These are phyloP conservation scores for Pontoporia blainvillei DNA, from an alignment of 2,113 vertebrate genomes.

Conservation along the genomic window DNA sequence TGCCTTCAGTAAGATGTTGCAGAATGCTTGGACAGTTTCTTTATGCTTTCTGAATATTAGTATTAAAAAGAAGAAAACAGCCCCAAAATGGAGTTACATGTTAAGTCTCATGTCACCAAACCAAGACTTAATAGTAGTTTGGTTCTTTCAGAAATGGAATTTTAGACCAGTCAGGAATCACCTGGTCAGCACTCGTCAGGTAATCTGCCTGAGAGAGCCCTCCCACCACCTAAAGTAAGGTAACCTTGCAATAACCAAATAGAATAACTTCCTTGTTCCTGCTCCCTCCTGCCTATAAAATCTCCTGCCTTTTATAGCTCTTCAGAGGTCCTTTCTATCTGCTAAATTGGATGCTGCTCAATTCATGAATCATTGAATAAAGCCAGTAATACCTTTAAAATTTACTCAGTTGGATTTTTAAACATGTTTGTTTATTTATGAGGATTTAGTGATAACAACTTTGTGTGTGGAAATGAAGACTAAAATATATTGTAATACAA, in stretches of 20 bases:
- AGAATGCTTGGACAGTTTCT: not conserved
- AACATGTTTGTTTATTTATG: not conserved
- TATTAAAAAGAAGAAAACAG: not conserved
- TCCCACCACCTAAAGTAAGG: not conserved
- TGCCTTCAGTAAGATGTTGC: not conserved
- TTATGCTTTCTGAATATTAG: not conserved
- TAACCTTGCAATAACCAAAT: too few relatives aligned
- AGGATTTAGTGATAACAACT: not conserved
- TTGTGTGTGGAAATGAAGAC: not conserved
- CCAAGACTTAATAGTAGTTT: not conserved
- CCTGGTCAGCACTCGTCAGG: too few relatives aligned
- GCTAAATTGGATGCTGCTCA: not conserved
- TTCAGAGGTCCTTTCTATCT: not conserved
- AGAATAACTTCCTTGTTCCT: not conserved
- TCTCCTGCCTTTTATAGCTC: not conserved
- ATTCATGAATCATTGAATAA: not conserved
- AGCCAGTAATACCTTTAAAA: not conserved
- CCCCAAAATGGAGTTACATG: not conserved
- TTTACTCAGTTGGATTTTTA: not conserved
- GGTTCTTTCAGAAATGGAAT: not conserved
- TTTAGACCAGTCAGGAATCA: not conserved
- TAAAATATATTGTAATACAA: not conserved
- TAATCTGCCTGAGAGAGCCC: not conserved
- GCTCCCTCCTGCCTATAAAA: not conserved
- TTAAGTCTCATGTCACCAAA: not conserved